phyloP scores from a whole-genome alignment of 2,113 vertebrate species.

The Noctilio leporinus region DNA sequence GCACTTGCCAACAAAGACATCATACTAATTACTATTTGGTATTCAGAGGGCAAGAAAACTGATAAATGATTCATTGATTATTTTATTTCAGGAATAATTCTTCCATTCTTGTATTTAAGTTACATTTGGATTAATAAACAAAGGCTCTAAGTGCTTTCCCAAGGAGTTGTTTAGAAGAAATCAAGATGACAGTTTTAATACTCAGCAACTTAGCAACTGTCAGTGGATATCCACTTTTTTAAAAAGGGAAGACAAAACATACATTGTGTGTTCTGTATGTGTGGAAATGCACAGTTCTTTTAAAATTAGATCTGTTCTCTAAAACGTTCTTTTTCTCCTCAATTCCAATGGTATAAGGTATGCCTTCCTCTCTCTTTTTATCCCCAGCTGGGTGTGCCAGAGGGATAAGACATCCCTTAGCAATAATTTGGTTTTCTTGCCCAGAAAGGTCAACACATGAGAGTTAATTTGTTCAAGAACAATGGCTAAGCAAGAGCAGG shows the following conservation, averaged over 20 bases:
- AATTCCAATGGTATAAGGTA: not conserved
- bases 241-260: not conserved
- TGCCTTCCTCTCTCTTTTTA: not conserved
- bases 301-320: not conserved
- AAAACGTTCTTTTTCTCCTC: not conserved
- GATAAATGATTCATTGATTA: constrained; percentile 77
- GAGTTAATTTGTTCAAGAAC: not conserved
- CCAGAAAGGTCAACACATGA: not conserved
- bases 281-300: not conserved
- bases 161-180: constrained; percentile 57
- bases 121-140: constrained; percentile 64
- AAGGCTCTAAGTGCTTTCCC: constrained; percentile 57
- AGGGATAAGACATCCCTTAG: not conserved
- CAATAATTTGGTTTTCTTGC: not conserved
- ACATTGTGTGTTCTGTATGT: not conserved
- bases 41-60: constrained; percentile 67
- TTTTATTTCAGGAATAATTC: constrained; percentile 71
- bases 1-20: constrained; percentile 75
- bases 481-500: not conserved
- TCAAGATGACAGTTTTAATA: constrained; percentile 51
- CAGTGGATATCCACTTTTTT: not conserved
- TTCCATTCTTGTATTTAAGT: constrained; percentile 70
- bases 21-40: constrained; percentile 77
- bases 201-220: constrained; percentile 32
- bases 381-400: not conserved